Conservation (phyloP, 2,113 vertebrate genomes). For the Hydrolagus affinis region DNA sequence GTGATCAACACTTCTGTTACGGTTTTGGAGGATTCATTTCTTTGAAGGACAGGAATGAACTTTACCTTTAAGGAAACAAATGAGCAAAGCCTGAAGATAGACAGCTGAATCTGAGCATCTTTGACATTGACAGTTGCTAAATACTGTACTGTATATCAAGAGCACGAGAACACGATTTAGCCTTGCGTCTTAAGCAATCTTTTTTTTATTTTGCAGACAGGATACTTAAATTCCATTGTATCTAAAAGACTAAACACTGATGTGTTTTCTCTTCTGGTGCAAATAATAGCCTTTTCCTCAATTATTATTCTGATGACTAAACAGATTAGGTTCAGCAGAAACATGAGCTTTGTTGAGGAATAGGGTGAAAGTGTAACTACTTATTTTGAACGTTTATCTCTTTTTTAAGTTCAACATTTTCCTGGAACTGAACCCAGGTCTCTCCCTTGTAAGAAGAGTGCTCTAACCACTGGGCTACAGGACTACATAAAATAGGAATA, state of each 20-base stretch:
- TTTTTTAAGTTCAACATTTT: too few species aligned
- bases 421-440: too few species aligned
- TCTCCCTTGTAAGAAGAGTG: too few species aligned
- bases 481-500: too few species aligned
- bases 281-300: not conserved
- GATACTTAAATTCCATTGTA: too few species aligned
- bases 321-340: not conserved
- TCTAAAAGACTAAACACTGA: not conserved
- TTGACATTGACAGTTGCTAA: not conserved
- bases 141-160: too few species aligned
- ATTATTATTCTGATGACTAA: not conserved
- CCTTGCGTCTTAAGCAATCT: not conserved
- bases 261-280: not conserved
- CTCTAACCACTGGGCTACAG: too few species aligned
- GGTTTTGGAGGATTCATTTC: not conserved
- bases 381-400: too few species aligned
- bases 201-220: not conserved
- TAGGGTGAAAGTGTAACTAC: not conserved
- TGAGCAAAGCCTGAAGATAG: not conserved
- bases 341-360: not conserved
- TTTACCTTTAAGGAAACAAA: not conserved
- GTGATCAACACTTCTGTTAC: not conserved
- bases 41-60: not conserved
- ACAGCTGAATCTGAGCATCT: not conserved
- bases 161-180: not conserved